Base-by-base conservation (phyloP, 2,888 invertebrate genomes). In the Plutella xylostella region DNA sequence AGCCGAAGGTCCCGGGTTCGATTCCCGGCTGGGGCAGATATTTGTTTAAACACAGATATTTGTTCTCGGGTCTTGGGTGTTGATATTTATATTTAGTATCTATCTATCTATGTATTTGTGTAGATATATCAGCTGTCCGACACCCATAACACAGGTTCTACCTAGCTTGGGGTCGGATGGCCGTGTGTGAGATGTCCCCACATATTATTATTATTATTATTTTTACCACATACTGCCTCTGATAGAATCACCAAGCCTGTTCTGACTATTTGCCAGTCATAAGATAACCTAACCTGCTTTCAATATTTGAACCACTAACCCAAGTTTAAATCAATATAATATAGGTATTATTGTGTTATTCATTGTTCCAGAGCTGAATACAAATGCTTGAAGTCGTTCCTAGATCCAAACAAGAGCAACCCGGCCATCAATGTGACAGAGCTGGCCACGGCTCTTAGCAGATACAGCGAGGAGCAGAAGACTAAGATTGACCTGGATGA, bases 401-500 rank as follows among this genome's bases (percentile, higher is more conserved):
- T 83, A 51, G 83, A 83, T 51, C 82, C 82, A 1, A 69, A 76
- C 2, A 65, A 74, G 20, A 63, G 51, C 3, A 78, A 82, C 53
- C 80, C 82, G 1, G 74, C 75, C 51, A 72, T 83, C 33, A 68
- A 63, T 55, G 80, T 76, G 34, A 58, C 63, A 1, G 70, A 65
- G 52, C 55, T 83, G 14, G 78, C 83, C 1, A 63, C 55, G 22
- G 72, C 73, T 1, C 53, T 83, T 5, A 72, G 69, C 46, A 69
- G 73, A 47, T 82, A 73, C 54, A 78, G 77, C 47, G 75, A 76
- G 48, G 71, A 57, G 43, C 76, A 78, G 51, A 78, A 77, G 51
- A 82, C n/a, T n/a, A n/a, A 79, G 56, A 57, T 69, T 41, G 80
- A 83, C 48, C 57, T 79, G 21, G 83, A 83, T 49, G 83, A 83